phyloP scores from a whole-genome alignment of 2,113 vertebrate genomes.

The Pyxicephalus adspersus region DNA sequence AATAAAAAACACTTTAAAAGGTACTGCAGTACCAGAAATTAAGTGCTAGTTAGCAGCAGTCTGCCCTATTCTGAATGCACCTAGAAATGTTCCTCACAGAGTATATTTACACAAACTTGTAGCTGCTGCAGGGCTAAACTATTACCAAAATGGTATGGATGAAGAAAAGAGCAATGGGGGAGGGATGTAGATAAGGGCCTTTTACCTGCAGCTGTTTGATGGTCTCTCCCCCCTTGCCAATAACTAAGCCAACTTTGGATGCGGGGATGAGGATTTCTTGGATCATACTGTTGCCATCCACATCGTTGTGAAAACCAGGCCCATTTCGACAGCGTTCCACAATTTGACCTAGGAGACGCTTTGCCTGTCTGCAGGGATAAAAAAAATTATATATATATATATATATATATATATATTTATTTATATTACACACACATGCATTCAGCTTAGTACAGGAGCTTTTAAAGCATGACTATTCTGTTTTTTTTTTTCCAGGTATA shows the following conservation, averaged over 20 bases:
- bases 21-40: not conserved
- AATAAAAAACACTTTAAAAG: not conserved
- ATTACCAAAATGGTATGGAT: conserved; percentile 45
- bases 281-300: conserved; percentile 87
- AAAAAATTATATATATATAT: too few species aligned
- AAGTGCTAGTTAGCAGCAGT: conserved; percentile 46
- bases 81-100: conserved; percentile 44
- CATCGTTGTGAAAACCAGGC: conserved; percentile 89
- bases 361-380: conserved; percentile 84
- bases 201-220: conserved; percentile 96
- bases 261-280: conserved; percentile 97
- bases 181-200: not conserved
- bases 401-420: too few species aligned
- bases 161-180: not conserved
- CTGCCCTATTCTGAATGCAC: conserved; percentile 30
- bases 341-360: conserved; percentile 92
- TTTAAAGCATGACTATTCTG: not conserved
- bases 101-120: conserved; percentile 47
- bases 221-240: conserved; percentile 97
- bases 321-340: conserved; percentile 97
- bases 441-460: conserved; percentile 8
- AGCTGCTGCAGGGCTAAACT: conserved; percentile 48
- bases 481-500: too few species aligned
- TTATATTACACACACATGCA: too few species aligned
- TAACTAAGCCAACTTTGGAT: conserved; percentile 97